Conservation (phyloP, 2,888 invertebrate genomes). For the Parascotia fuliginaria region DNA sequence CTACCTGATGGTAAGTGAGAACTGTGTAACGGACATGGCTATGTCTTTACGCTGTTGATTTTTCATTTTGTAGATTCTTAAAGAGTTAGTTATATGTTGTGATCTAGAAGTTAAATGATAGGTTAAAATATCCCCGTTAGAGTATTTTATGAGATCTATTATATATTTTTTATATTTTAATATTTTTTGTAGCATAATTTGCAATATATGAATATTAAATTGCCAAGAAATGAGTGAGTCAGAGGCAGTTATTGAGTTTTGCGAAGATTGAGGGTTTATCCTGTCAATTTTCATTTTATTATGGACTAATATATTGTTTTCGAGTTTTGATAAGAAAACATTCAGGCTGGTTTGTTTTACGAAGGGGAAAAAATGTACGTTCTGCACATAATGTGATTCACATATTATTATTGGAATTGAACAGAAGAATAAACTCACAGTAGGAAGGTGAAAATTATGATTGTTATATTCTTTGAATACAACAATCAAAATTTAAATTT, state of each 20-base stretch:
- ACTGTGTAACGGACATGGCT: no score
- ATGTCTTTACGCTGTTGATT: no score
- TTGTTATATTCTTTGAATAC: no score
- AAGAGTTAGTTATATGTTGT: no score
- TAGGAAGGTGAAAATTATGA: background rate
- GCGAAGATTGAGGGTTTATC: background rate
- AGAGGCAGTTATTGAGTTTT: constrained; percentile 20
- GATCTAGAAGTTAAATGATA: no score
- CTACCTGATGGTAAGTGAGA: no score
- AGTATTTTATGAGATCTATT: no score
- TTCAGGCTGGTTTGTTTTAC: background rate
- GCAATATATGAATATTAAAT: background rate
- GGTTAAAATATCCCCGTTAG: no score
- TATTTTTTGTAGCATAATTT: background rate
- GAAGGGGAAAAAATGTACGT: background rate
- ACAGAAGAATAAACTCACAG: background rate
- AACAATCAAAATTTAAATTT: no score
- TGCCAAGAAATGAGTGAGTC: constrained; percentile 13
- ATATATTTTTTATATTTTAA: background rate
- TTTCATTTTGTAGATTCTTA: no score
- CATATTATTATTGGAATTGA: background rate
- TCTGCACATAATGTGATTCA: background rate
- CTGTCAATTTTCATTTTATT: constrained; percentile 6
- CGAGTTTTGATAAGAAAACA: constrained; percentile 2
- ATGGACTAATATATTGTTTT: background rate